Evolutionary conservation across 2,113 vertebrate species (phyloP), one percentile per base, ranked within the genome.

Genomic region (Prunella fulvescens): DNA sequence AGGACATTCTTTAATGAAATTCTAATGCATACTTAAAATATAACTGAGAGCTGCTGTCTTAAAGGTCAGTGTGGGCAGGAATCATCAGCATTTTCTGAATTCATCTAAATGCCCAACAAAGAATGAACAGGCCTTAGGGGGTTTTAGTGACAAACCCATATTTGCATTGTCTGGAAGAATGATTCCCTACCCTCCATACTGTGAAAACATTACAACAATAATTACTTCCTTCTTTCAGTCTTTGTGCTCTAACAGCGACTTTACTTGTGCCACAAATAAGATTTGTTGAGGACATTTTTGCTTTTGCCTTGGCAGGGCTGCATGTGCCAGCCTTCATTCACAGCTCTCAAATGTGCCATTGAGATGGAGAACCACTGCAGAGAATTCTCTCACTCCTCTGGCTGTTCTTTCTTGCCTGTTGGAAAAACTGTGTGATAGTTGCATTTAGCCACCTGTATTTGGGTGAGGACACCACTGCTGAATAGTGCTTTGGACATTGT

Each of bases 41-140:
- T 81, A 81, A 87, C 73, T 90, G 88, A 91, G 57, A 73, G 48
- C 73, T 61, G 29, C 70, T 93, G 57, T 93, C 44, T 76, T 87
- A 93, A 96, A 91, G 90, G 92, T 93, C 95, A 87, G 0, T 57
- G 88, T 96, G 57, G 90, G 90, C 66, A 85, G 87, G 17, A 89
- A 44, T 89, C n/a, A 66, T 86, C 51, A 67, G 65, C 90, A 53
- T 95, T 95, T 94, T 94, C 70, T 93, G 78, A 74, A 67, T 73
- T 91, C 26, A 22, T 81, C 47, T 67, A 66, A 81, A 81, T 81
- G 39, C 33, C 45, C 39, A 60, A 10, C 11, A 56, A 60, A 67
- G 73, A 91, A 82, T 57, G 70, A 79, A 69, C 53, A 95, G 57
- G 31, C 26, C 40, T 64, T 85, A 9, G 58, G 19, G 19, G 26